phyloP scores from a whole-genome alignment of 1,140 invertebrate species.

The Lordiphosa mommai region DNA sequence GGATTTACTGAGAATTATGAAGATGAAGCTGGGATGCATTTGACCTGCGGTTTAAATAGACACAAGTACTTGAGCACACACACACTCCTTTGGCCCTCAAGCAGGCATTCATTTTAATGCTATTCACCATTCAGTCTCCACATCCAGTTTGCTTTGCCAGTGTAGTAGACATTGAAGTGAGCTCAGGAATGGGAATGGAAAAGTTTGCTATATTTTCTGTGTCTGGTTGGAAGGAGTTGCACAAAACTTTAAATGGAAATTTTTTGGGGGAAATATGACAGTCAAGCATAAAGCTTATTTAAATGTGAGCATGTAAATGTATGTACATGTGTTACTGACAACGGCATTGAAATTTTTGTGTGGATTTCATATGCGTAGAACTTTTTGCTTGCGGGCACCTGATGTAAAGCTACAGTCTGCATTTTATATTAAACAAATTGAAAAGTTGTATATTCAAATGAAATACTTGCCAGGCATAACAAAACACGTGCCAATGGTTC shows the following conservation, averaged over 20 bases:
- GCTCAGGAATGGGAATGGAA: slow-evolving; percentile 63
- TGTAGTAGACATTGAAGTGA: slow-evolving; percentile 17
- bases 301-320: slow-evolving; percentile 39
- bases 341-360: slow-evolving; percentile 2
- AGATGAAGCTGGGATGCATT: not conserved
- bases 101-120: too few relatives aligned
- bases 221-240: slow-evolving; percentile 16
- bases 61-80: not conserved
- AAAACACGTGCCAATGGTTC: slow-evolving; percentile 8
- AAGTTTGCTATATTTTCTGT: slow-evolving; percentile 28
- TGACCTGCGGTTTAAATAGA: not conserved
- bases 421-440: slow-evolving; percentile 18
- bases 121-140: not conserved
- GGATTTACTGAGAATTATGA: not conserved
- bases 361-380: not conserved
- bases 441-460: slow-evolving; percentile 39
- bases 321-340: not conserved
- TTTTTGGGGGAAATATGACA: slow-evolving; percentile 70
- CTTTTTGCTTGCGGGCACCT: not conserved
- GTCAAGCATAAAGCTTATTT: slow-evolving; percentile 63
- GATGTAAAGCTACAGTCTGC: not conserved
- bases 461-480: slow-evolving; percentile 17
- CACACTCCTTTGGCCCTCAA: not conserved
- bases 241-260: slow-evolving; percentile 70
- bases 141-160: not conserved